Base-by-base conservation (phyloP, 2,797 vertebrate genomes). In the Chelon labrosus region DNA sequence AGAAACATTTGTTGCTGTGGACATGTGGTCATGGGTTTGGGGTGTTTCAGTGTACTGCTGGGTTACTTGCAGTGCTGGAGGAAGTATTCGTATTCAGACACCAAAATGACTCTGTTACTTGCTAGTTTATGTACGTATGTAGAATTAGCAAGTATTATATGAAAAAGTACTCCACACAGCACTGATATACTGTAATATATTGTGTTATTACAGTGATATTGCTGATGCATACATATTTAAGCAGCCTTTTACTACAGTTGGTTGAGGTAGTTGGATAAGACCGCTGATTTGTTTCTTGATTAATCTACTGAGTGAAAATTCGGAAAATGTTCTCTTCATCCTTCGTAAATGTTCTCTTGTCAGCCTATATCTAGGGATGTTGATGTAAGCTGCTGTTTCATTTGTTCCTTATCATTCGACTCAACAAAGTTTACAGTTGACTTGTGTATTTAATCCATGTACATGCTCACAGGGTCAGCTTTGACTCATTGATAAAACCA, bases 1-100 rank as follows among this genome's bases (percentile, higher is more conserved):
- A 92, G 80, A 89, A 93, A 94, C 91, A 93, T 78, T 87, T 89
- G 91, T 78, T 82, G 79, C 73, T 64, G 73, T 41, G 19, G 71
- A 27, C 80, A 68, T 77, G 70, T 76, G 55, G 52, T 57, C 73
- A 12, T 65, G 63, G 66, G 70, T 46, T 71, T 80, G 60, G 59
- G 59, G 25, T 65, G 51, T 64, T 80, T 67, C 35, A 56, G 13
- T 55, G 41, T 68, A 35, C 44, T 38, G 49, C 38, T 72, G 10
- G 25, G 37, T 55, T 70, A 35, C 19, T 4, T 22, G 20, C 49
- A 22, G 49, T 25, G 19, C 9, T 50, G 22, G 20, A 27, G 19
- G 22, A 49, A 27, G 25, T 27, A 27, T 27, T 27, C 25, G 25
- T 8, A 25, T 10, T 50, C 22, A 31, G 22, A 53, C 42, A 44